Evolutionary conservation across 2,888 invertebrate genomes (phyloP), one percentile per base, ranked within the genome.

Genomic region (Idaea aversata): DNA sequence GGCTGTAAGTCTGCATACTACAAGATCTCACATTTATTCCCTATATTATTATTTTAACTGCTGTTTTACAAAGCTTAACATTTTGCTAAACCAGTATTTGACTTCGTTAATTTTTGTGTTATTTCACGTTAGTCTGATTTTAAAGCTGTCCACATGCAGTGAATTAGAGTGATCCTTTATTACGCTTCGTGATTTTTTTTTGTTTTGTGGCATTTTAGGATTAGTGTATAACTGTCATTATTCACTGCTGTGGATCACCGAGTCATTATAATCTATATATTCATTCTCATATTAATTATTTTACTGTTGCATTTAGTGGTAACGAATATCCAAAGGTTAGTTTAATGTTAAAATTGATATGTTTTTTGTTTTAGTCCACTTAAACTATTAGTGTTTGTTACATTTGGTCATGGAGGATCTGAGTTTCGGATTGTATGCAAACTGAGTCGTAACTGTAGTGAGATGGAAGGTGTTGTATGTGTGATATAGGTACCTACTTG

Each of bases 21-120:
- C 93, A 88, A 92, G 93, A 93, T 93, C 92, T 93, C 93, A 93
- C 91, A 90, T 90, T 92, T 92, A 93, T 93, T 93, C 92, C 92
- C 91, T 90, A 84, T 91, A 90, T 91, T 91, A 16, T 91, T 91
- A 89, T 90, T 88, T 89, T 91, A 88, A 90, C 91, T 92, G 91
- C 91, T 92, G 91, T 88, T 92, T 92, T 91, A 90, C 90, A 90
- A 91, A 87, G 91, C 90, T 91, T 90, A 91, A 90, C 87, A 75
- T 83, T 88, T 91, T 90, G 91, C 91, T 92, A 91, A 91, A 91
- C 88, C 91, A 93, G 93, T 93, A 93, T 92, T 93, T 90, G 91
- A 91, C 82, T 86, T 90, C 87, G 87, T 91, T 91, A 84, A 68
- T 87, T 85, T 47, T 90, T 89, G 83, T 88, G 88, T 91, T 91